phyloP scores from a whole-genome alignment of 1,140 invertebrate species.

The Dreissena polymorpha region DNA sequence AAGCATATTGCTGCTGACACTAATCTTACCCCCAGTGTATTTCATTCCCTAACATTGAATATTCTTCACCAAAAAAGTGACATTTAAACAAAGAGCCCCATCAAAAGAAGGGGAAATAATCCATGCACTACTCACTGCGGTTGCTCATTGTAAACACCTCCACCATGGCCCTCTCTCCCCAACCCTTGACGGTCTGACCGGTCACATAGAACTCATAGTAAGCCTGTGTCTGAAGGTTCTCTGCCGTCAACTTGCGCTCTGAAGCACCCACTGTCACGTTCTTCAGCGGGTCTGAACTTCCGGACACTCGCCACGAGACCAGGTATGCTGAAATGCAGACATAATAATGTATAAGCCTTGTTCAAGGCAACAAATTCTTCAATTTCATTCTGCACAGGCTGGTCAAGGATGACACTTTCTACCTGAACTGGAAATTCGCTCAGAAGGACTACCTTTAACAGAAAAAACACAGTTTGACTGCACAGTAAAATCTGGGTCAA shows the following conservation, averaged over 20 bases:
- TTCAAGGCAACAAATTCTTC: neutral
- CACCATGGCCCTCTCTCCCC: conserved; percentile 92
- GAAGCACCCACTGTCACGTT: neutral
- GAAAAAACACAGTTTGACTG: too few relatives aligned
- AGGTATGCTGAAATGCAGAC: neutral
- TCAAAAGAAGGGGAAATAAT: too few relatives aligned
- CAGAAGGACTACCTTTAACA: too few relatives aligned
- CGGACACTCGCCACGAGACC: neutral
- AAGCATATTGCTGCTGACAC: too few relatives aligned
- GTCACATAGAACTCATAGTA: conserved; percentile 96
- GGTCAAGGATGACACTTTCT: too few relatives aligned
- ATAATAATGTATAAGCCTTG: neutral
- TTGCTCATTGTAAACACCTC: conserved; percentile 97
- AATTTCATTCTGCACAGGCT: too few relatives aligned
- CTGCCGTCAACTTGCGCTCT: conserved; percentile 54
- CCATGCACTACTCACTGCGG: conserved; percentile 78
- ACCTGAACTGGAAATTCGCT: too few relatives aligned
- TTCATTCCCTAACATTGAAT: too few relatives aligned
- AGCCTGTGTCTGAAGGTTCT: conserved; percentile 86
- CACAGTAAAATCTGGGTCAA: too few relatives aligned
- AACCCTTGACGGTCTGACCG: conserved; percentile 93
- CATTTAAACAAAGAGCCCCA: too few relatives aligned
- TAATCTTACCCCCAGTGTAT: too few relatives aligned
- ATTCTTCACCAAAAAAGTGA: too few relatives aligned
- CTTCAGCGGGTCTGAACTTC: neutral